Evolutionary conservation across 2,797 vertebrate genomes (phyloP), one percentile per base, ranked within the genome.

Genomic region (Acanthurus lineatus): DNA sequence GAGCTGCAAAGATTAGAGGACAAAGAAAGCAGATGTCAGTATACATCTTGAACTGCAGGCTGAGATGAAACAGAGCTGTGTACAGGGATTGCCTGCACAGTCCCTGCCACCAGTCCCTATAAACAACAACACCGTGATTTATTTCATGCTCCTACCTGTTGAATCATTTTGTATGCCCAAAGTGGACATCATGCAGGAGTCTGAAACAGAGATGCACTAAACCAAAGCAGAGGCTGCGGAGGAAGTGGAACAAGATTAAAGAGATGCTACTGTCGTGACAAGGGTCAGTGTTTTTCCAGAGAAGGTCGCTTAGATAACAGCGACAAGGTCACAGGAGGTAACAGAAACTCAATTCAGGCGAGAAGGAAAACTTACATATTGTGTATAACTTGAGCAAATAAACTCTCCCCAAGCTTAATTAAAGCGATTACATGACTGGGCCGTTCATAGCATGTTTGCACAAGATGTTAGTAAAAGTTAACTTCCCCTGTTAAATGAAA

Each of bases 401-500:
- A 89, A 90, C 86, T 54, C 22, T 80, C 72, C 59, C 49, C 64
- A 45, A 64, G 81, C 78, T 88, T 90, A 91, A 93, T 93, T 90
- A 83, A 91, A 83, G 77, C 86, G 81, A 92, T 93, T 86, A 85
- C 85, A 89, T 75, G 89, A 89, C 84, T 85, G 89, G 79, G 61
- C 88, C 91, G 76, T 86, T 88, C 88, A 91, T 76, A 56, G 84
- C 79, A 85, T 89, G 88, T 93, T 92, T 93, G 86, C 90, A 77
- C 70, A 87, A 88, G 83, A 85, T 83, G 90, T 94, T 93, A 92
- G 92, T 86, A 70, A 91, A 89, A 88, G 89, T 91, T 63, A 86
- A 88, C 89, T 92, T 89, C 81, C 93, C 92, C 90, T 65, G 83
- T 94, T 93, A 91, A 93, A 91, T 93, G 78, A 94, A 95, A 95